A percentile compares a stretch with the other conserved stretches of the same genome.
These are phyloP conservation scores for Lasioglossum leucozonium DNA, from an alignment of 2,888 invertebrate species.

Conservation along the genomic window DNA sequence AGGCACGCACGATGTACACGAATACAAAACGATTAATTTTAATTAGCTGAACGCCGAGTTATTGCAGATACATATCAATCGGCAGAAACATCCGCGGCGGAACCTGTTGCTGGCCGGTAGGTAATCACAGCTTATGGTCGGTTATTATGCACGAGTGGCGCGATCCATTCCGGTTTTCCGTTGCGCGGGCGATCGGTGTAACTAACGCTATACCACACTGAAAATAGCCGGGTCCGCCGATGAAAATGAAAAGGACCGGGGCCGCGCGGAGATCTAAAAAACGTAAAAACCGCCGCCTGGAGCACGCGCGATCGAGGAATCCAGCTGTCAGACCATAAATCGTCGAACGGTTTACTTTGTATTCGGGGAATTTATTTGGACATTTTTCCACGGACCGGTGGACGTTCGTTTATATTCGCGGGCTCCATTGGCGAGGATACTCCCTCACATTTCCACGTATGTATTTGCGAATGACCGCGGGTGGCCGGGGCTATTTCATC, in stretches of 20 bases:
- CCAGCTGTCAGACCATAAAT: conserved; percentile 61
- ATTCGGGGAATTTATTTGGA: conserved; percentile 57
- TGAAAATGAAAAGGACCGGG: conserved; percentile 8
- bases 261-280: conserved; percentile 20
- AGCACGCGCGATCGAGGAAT: conserved; percentile 47
- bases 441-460: not conserved
- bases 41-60: not conserved
- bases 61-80: not conserved
- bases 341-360: conserved; percentile 43
- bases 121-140: not conserved
- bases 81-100: not conserved
- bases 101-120: not conserved
- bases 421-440: not conserved
- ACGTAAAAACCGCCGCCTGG: conserved; percentile 48
- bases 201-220: conserved; percentile 2
- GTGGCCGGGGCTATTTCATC: not conserved
- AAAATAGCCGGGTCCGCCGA: conserved; percentile 21
- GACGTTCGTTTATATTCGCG: conserved; percentile 20
- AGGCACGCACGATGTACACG: not conserved
- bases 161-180: not conserved
- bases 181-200: not conserved
- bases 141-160: not conserved
- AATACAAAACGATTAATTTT: not conserved
- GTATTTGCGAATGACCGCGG: not conserved
- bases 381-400: conserved; percentile 30